phyloP scores from a whole-genome alignment of 2,113 vertebrate genomes.

The Rhodinocichla rosea region DNA sequence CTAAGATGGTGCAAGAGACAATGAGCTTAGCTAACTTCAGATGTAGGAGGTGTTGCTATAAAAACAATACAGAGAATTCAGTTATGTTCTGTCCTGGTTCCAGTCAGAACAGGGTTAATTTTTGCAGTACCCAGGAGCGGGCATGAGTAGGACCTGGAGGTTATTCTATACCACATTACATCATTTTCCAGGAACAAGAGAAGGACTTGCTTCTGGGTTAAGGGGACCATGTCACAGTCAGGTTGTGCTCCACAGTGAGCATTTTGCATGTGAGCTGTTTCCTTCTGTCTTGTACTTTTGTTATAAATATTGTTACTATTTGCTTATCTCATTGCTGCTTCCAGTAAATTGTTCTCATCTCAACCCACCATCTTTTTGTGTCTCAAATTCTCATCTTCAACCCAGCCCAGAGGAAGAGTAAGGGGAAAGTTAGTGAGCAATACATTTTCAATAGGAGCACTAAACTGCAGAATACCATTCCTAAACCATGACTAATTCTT shows the following conservation, averaged over 20 bases:
- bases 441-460: neutral
- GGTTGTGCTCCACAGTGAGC: fast-evolving
- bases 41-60: neutral
- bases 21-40: neutral
- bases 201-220: neutral
- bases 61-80: neutral
- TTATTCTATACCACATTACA: neutral
- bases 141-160: neutral
- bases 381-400: neutral
- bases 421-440: fast-evolving
- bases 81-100: neutral
- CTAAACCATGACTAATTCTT: neutral
- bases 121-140: neutral
- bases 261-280: neutral
- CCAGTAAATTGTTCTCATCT: neutral
- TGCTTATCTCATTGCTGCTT: neutral
- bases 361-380: neutral
- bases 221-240: fast-evolving
- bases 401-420: neutral
- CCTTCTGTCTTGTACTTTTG: neutral
- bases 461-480: neutral
- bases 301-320: neutral
- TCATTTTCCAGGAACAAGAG: neutral
- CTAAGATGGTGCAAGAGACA: neutral
- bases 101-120: neutral